Conservation (phyloP, 2,113 vertebrate species). For the Cettia cetti region DNA sequence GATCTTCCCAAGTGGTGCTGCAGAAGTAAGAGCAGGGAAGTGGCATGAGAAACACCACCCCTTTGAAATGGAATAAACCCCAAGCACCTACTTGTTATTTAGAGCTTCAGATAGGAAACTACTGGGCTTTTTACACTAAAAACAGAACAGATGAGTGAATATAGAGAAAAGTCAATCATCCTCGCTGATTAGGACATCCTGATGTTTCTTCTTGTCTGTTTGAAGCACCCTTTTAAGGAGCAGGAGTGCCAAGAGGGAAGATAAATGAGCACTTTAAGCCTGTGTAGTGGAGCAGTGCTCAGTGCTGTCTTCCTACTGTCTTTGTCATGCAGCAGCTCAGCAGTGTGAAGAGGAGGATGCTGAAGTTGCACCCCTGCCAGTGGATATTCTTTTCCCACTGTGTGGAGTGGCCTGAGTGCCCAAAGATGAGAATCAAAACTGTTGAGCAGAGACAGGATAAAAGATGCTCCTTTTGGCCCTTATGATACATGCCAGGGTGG, state of each 20-base stretch:
- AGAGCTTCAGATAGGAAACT: background rate
- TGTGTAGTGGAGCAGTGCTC: background rate
- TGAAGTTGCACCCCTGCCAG: background rate
- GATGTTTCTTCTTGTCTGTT: background rate
- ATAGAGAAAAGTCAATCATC: background rate
- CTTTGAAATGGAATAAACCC: background rate
- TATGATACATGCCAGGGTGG: background rate
- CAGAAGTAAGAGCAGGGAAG: background rate
- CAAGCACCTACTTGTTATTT: background rate
- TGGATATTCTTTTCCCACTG: background rate
- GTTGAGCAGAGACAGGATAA: background rate
- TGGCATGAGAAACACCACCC: background rate
- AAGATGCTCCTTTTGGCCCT: background rate
- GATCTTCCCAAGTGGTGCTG: background rate
- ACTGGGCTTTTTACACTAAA: background rate
- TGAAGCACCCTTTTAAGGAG: background rate
- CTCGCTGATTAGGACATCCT: background rate
- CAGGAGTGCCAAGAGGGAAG: background rate
- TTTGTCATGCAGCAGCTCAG: background rate
- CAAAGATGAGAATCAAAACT: background rate
- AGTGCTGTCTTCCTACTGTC: background rate
- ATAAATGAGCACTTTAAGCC: background rate
- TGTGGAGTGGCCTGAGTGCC: background rate
- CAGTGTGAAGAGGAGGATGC: background rate
- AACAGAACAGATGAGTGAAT: background rate